A percentile compares a stretch with the other conserved stretches of the same genome.
These are phyloP conservation scores for Ailuropoda melanoleuca DNA, from an alignment of 2,113 vertebrate species.

Conservation along the genomic window DNA sequence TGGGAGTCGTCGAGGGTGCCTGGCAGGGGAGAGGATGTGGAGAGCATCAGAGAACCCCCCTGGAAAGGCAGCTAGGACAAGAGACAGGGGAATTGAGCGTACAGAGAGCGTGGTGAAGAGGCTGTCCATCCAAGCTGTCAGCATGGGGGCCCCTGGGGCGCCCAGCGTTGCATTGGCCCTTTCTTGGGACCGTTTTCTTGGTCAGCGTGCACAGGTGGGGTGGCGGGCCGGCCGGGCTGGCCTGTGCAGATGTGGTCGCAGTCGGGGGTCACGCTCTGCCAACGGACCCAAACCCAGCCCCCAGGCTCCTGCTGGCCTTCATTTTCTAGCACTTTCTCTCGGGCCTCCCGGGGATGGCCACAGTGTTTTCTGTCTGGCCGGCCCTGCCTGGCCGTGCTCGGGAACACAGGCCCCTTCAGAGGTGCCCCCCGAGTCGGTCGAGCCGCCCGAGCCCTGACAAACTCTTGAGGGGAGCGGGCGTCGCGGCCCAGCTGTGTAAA, in stretches of 20 bases:
- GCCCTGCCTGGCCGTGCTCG: slow-evolving; percentile 62
- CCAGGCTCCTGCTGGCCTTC: background rate
- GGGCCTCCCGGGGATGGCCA: slow-evolving; percentile 52
- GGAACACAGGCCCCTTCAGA: slow-evolving; percentile 86
- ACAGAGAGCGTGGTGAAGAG: background rate
- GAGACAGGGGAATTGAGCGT: background rate
- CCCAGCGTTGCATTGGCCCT: slow-evolving; percentile 61
- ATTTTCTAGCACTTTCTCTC: slow-evolving; percentile 70
- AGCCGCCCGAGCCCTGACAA: slow-evolving; percentile 81
- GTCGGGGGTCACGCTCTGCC: background rate
- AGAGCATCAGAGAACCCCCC: background rate
- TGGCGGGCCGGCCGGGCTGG: slow-evolving; percentile 71
- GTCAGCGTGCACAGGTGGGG: slow-evolving; percentile 62
- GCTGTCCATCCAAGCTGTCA: background rate
- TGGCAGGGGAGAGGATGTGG: background rate
- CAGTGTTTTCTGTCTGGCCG: slow-evolving; percentile 79
- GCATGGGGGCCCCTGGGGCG: slow-evolving; percentile 59
- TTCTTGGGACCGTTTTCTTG: slow-evolving; percentile 65
- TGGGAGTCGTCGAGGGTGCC: fast-evolving
- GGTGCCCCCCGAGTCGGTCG: slow-evolving; percentile 73
- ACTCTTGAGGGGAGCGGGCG: slow-evolving; percentile 87
- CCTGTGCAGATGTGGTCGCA: slow-evolving; percentile 69
- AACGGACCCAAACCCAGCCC: background rate
- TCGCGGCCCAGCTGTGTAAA: slow-evolving; percentile 98
- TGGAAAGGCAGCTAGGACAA: background rate